Percentiles rank a stretch among this genome's conserved stretches.
Conservation (phyloP, 2,113 vertebrate species). For the Thermophis baileyi region DNA sequence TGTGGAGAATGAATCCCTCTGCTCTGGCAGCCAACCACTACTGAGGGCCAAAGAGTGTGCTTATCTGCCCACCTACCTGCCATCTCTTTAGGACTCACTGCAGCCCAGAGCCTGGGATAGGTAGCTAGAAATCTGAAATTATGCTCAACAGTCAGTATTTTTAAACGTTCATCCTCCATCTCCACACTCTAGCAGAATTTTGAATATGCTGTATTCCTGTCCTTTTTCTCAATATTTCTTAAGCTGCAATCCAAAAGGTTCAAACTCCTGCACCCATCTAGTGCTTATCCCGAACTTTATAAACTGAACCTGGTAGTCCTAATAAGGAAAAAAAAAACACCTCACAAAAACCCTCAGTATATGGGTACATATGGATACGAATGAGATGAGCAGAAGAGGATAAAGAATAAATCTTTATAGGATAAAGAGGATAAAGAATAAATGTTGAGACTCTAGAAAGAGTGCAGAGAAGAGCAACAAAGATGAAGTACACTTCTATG, state of each 20-base stretch:
- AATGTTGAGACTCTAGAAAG: too few relatives aligned
- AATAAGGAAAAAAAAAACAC: neutral
- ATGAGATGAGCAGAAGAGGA: neutral
- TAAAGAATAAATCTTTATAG: too few relatives aligned
- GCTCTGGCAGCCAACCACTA: neutral
- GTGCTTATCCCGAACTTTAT: neutral
- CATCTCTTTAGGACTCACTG: neutral
- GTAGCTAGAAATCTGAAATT: neutral
- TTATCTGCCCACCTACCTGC: neutral
- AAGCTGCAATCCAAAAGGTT: neutral
- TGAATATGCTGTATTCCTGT: neutral
- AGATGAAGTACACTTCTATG: too few relatives aligned
- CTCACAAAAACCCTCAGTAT: neutral
- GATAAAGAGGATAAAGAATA: too few relatives aligned
- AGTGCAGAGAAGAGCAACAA: too few relatives aligned
- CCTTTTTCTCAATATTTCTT: neutral
- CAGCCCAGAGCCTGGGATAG: neutral
- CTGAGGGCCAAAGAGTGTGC: neutral
- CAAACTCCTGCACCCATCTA: neutral
- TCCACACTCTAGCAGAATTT: neutral
- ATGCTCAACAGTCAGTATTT: neutral
- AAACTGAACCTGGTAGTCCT: neutral
- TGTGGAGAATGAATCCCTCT: neutral
- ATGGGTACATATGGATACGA: neutral
- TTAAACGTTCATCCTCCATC: neutral